Evolutionary conservation across 2,113 vertebrate genomes (phyloP).

Genomic region (Genyomyrus donnyi): DNA sequence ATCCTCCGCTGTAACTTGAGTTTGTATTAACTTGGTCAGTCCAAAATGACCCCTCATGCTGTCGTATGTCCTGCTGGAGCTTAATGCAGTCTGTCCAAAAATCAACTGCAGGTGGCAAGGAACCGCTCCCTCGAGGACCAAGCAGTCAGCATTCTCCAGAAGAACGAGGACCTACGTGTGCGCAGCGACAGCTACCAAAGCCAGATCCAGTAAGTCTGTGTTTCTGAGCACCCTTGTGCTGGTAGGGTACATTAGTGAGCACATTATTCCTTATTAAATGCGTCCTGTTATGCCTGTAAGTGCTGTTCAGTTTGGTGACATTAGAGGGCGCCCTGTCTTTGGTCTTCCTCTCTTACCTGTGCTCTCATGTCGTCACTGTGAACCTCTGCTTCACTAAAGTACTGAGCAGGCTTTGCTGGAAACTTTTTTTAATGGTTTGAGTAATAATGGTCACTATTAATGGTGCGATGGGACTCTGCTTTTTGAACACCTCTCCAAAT

Average conservation of each 20-base stretch:
- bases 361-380: neutral
- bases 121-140: conserved; percentile 5
- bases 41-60: neutral
- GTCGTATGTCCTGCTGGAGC: neutral
- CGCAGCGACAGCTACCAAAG: conserved; percentile 1
- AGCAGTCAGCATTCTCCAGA: neutral
- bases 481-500: neutral
- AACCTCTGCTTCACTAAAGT: neutral
- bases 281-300: neutral
- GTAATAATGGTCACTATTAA: neutral
- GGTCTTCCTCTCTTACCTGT: neutral
- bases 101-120: neutral
- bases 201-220: conserved; percentile 9
- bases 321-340: neutral
- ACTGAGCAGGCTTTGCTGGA: neutral
- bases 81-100: neutral
- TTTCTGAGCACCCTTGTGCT: neutral
- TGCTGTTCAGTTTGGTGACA: neutral
- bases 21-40: neutral
- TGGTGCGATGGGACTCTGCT: neutral
- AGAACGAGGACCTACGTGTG: neutral
- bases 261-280: neutral
- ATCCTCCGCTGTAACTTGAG: neutral
- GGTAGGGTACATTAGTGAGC: neutral
- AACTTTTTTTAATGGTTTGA: neutral